Evolutionary conservation across 2,113 vertebrate genomes (phyloP).

Genomic region (Petroica traversi): DNA sequence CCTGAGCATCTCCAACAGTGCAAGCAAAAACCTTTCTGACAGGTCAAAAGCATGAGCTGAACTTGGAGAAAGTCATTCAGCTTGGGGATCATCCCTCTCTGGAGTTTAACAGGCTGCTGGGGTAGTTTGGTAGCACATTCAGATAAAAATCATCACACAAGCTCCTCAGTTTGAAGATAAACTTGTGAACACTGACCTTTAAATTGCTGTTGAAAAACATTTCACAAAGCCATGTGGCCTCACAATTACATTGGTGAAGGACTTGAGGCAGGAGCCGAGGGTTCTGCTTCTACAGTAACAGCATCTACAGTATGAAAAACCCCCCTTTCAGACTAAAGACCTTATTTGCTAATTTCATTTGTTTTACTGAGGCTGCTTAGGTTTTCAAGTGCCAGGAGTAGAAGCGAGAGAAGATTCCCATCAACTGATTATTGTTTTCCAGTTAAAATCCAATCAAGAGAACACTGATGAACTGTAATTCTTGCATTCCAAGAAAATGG

Average conservation of each 20-base stretch:
- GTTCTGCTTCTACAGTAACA: background rate
- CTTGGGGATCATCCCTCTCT: background rate
- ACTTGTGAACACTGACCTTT: background rate
- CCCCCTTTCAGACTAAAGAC: background rate
- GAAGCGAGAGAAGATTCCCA: background rate
- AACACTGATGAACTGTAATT: background rate
- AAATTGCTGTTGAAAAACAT: background rate
- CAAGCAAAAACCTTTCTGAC: accelerated
- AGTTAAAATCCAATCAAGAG: background rate
- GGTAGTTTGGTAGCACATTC: background rate
- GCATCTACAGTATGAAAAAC: accelerated
- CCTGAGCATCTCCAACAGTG: background rate
- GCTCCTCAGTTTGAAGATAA: background rate
- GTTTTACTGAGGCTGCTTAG: background rate
- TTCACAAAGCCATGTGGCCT: accelerated
- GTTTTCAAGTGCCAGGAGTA: background rate
- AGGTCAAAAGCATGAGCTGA: background rate
- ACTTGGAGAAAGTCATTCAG: background rate
- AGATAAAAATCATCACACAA: accelerated
- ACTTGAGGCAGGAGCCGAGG: background rate
- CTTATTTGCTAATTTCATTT: background rate
- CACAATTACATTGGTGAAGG: accelerated
- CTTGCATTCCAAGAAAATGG: background rate
- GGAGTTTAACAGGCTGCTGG: background rate
- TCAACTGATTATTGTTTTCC: background rate